Conservation (phyloP, 37 sponge, comb jelly and placozoan species). For the Spongia lamella region DNA sequence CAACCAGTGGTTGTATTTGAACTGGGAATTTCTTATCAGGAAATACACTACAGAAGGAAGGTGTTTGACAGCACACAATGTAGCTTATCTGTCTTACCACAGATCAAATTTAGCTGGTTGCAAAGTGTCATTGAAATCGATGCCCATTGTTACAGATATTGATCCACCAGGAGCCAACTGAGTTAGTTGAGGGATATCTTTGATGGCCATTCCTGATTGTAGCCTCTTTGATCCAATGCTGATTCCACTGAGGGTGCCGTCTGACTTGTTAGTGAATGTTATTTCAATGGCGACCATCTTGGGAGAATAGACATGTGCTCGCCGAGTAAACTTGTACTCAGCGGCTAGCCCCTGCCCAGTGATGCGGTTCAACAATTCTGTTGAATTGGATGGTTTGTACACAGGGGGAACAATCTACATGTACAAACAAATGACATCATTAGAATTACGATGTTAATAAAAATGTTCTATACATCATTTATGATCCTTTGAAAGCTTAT, state of each 20-base stretch:
- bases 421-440: not conserved
- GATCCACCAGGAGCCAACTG: slow-evolving; percentile 59
- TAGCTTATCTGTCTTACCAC: slow-evolving; percentile 41
- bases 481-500: too few relatives aligned
- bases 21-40: slow-evolving; percentile 70
- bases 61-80: not conserved
- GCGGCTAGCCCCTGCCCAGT: slow-evolving; percentile 64
- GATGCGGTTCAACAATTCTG: slow-evolving; percentile 38
- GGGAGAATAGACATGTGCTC: slow-evolving; percentile 60
- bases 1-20: slow-evolving; percentile 84
- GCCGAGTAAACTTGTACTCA: slow-evolving; percentile 66
- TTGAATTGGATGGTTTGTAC: not conserved
- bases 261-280: slow-evolving; percentile 65
- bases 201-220: slow-evolving; percentile 73
- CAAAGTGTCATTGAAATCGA: slow-evolving; percentile 94
- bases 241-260: slow-evolving; percentile 39
- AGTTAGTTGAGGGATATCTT: slow-evolving; percentile 12
- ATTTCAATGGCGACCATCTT: slow-evolving; percentile 78
- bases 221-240: slow-evolving; percentile 51
- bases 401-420: slow-evolving; percentile 1
- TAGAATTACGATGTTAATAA: not conserved
- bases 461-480: not conserved
- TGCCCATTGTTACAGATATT: slow-evolving; percentile 60
- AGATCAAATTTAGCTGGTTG: slow-evolving; percentile 95
- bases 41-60: slow-evolving; percentile 28